Percentiles rank a stretch among this genome's conserved stretches.
Conservation (phyloP, 1,140 invertebrate species). For the Ooceraea biroi region DNA sequence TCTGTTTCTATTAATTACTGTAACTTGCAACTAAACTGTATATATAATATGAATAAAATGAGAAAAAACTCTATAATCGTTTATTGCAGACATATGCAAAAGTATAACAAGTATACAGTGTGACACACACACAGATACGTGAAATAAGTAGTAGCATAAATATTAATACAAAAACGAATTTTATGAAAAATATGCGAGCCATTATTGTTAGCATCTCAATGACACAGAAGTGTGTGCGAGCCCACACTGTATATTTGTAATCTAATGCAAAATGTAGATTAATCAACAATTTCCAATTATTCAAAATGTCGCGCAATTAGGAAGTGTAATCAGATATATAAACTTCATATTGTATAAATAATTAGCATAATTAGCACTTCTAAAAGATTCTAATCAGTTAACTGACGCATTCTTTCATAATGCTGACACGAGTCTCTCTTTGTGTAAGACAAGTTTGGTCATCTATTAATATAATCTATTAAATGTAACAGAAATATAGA, state of each 20-base stretch:
- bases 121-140: no score
- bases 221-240: no score
- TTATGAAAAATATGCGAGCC: background rate
- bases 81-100: constrained; percentile 51
- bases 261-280: constrained; percentile 51
- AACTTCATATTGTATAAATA: constrained; percentile 25
- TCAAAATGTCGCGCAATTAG: constrained; percentile 81
- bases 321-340: no score
- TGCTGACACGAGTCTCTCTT: constrained; percentile 61
- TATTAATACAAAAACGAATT: background rate
- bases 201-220: background rate
- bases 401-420: constrained; percentile 34
- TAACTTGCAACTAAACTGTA: constrained; percentile 21
- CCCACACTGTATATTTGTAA: constrained; percentile 38
- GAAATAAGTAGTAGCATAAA: no score
- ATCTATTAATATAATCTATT: no score
- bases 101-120: constrained; percentile 8
- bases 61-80: constrained; percentile 59
- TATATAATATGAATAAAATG: constrained; percentile 33
- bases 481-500: no score
- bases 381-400: constrained; percentile 46
- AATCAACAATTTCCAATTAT: constrained; percentile 85
- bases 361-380: constrained; percentile 63
- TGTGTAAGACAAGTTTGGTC: no score
- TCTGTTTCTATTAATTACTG: constrained; percentile 17